A percentile compares a stretch with the other conserved stretches of the same genome.
phyloP scores from a whole-genome alignment of 2,797 vertebrate species.

The Triplophysa yarkandensis region DNA sequence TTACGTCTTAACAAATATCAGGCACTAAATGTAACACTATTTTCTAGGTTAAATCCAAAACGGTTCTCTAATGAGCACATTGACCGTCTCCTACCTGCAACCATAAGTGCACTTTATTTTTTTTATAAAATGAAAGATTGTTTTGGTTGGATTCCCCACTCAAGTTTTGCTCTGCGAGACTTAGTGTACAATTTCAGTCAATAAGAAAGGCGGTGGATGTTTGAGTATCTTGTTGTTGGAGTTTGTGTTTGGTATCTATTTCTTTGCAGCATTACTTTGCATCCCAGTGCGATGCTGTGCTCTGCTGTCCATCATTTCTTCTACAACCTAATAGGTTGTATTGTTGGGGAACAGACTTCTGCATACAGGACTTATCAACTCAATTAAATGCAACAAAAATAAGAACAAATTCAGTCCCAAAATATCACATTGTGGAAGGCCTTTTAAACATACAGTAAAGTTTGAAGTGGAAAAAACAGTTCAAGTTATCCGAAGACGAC shows the following conservation, averaged over 20 bases:
- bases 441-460: no score
- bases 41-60: not conserved
- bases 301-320: slow-evolving; percentile 9
- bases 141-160: slow-evolving; percentile 17
- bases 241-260: slow-evolving; percentile 35
- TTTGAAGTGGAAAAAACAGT: no score
- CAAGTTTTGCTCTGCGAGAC: slow-evolving; percentile 1
- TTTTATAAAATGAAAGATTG: not conserved
- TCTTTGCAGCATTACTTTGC: slow-evolving; percentile 14
- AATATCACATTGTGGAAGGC: no score
- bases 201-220: slow-evolving; percentile 37
- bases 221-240: slow-evolving; percentile 32
- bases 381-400: no score
- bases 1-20: not conserved
- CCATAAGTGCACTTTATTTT: not conserved
- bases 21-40: not conserved
- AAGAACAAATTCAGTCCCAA: no score
- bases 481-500: no score
- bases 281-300: not conserved
- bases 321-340: no score
- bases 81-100: not conserved
- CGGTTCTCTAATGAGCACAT: not conserved
- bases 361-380: not conserved
- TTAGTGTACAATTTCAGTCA: slow-evolving; percentile 24
- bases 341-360: no score